Base-by-base conservation (phyloP, 2,888 invertebrate species). In the Troilus luridus region DNA sequence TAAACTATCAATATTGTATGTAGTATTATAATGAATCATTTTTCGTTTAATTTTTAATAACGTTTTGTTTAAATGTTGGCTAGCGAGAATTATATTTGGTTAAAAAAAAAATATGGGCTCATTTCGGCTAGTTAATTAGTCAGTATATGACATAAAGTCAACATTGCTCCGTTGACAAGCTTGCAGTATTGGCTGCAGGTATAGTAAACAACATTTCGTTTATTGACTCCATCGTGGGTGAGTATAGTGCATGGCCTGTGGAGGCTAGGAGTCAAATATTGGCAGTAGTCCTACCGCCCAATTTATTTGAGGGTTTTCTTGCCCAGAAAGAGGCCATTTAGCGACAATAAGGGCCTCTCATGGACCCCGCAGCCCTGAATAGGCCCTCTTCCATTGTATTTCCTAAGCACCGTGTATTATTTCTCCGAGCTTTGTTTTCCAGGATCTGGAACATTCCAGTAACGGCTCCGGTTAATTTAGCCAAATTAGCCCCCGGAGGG, bases 281-380 rank as follows among this genome's bases (percentile, higher is more conserved):
- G 72, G 72, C 72, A 17, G 14, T 27, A 17, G 41, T 77, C 72
- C 72, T 19, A 14, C 41, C 27, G 41, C 19, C 17, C 72, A 77
- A 77, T 77, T 77, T 77, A 77, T 77, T 77, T 77, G 72, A 77
- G 72, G 72, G 72, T 27, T 77, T 77, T 77, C 72, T 77, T 77
- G 17, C 72, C 17, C 0, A 41, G 72, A 41, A 19, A 2, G 0
- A 19, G 72, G 72, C 72, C 72, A 77, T 77, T 77, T 77, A 41
- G 41, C 72, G 17, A 77, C 72, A 77, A 77, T 77, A 77, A 77
- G 72, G 72, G 8, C 72, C 72, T 41, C 67, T 77, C 72, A 77
- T 77, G 72, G 72, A 41, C 27, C 14, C 67, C 24, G 27, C 24
- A 27, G 67, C 6, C 64, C 67, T 77, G 27, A 77, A 77, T 77